phyloP scores from a whole-genome alignment of 1,140 invertebrate species.

The Wiebesia pumilae region DNA sequence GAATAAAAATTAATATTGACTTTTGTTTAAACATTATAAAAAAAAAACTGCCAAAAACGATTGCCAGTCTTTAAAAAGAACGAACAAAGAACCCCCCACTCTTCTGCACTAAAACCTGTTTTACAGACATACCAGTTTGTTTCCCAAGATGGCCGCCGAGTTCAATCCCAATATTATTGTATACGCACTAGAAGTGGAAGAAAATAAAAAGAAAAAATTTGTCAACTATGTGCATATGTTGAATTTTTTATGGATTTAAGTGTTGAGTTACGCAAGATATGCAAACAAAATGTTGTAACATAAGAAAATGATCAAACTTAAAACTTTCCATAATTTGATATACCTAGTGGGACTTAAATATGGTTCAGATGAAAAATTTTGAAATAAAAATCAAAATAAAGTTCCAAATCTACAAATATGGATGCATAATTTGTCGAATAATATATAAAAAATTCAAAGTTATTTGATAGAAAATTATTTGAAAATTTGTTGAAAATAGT shows the following conservation, averaged over 20 bases:
- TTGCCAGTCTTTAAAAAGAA: neutral
- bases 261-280: neutral
- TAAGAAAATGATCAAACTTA: neutral
- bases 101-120: neutral
- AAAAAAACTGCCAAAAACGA: neutral
- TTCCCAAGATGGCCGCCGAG: slow-evolving; percentile 12
- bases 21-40: neutral
- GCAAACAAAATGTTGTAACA: neutral
- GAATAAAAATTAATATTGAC: too few relatives aligned
- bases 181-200: neutral
- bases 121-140: neutral
- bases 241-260: too few relatives aligned
- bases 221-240: neutral
- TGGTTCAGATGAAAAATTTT: neutral
- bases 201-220: slow-evolving; percentile 4
- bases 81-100: neutral
- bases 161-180: neutral
- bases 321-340: neutral
- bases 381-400: too few relatives aligned
- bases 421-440: too few relatives aligned
- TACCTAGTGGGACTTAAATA: neutral
- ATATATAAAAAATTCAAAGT: too few relatives aligned
- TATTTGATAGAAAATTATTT: too few relatives aligned
- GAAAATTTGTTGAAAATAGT: too few relatives aligned
- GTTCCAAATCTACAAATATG: too few relatives aligned